Percentiles rank a stretch among this genome's conserved stretches.
These are phyloP conservation scores for Scrobipalpa atriplicella DNA, from an alignment of 2,888 invertebrate genomes.

Conservation along the genomic window DNA sequence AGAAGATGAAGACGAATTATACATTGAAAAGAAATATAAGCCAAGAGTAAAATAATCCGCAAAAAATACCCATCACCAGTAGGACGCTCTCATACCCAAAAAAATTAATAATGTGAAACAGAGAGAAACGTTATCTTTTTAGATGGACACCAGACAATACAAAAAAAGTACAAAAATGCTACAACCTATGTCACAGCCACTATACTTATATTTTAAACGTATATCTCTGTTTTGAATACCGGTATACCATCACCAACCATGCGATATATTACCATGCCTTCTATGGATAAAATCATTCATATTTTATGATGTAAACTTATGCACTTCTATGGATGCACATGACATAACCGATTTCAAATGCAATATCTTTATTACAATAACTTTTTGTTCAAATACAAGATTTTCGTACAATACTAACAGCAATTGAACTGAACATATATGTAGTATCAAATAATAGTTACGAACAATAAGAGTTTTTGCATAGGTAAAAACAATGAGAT, in stretches of 20 bases:
- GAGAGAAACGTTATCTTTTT: background rate
- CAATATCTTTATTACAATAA: background rate
- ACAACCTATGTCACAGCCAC: background rate
- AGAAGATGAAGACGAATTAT: background rate
- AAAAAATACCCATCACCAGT: constrained; percentile 41
- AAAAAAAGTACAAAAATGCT: too few species aligned
- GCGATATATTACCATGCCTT: constrained; percentile 11
- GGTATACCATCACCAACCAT: constrained; percentile 30
- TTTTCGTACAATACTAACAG: background rate
- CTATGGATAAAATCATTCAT: constrained; percentile 17
- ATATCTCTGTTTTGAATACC: constrained; percentile 24
- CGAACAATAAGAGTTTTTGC: constrained; percentile 16
- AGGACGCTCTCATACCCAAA: too few species aligned
- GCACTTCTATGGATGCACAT: background rate
- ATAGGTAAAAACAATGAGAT: constrained; percentile 4
- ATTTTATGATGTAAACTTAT: background rate
- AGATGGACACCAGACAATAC: background rate
- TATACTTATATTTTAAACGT: background rate
- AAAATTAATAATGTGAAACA: background rate
- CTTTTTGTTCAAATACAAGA: background rate
- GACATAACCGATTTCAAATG: constrained; percentile 4
- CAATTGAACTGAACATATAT: background rate
- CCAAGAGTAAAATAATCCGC: background rate
- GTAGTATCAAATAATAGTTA: constrained; percentile 17
- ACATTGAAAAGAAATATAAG: background rate